Conservation (phyloP, 2,888 invertebrate species). For the Zootermopsis nevadensis region DNA sequence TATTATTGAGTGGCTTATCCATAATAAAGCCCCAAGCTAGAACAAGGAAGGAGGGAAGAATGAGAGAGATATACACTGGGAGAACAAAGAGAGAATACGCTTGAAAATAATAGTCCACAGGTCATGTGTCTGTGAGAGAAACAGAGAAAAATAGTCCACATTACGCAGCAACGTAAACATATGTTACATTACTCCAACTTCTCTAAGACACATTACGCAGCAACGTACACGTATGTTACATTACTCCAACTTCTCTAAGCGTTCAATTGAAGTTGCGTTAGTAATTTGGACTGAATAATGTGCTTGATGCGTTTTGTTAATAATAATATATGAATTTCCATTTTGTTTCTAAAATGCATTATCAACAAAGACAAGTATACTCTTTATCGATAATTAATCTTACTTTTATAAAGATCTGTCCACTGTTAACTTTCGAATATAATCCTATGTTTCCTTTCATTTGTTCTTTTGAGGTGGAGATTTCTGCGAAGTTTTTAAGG, state of each 20-base stretch:
- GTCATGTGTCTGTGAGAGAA: background rate
- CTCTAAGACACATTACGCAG: background rate
- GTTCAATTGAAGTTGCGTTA: background rate
- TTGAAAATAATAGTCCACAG: background rate
- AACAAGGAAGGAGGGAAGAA: background rate
- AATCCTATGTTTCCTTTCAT: too few species aligned
- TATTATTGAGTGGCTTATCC: conserved; percentile 49
- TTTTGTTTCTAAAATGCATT: background rate
- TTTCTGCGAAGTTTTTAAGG: too few species aligned
- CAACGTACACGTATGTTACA: background rate
- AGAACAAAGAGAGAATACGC: background rate
- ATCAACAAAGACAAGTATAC: too few species aligned
- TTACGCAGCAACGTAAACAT: background rate
- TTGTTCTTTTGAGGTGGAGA: too few species aligned
- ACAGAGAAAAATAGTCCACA: background rate
- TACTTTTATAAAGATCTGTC: too few species aligned
- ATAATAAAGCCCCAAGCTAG: conserved; percentile 37
- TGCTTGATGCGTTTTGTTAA: background rate
- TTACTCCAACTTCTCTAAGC: background rate
- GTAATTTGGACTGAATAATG: background rate
- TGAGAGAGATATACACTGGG: background rate
- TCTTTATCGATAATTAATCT: too few species aligned
- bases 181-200: background rate
- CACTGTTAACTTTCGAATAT: too few species aligned
- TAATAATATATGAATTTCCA: background rate